These are phyloP conservation scores for Ephialtes manifestator DNA, from an alignment of 2,888 invertebrate genomes.

Conservation along the genomic window DNA sequence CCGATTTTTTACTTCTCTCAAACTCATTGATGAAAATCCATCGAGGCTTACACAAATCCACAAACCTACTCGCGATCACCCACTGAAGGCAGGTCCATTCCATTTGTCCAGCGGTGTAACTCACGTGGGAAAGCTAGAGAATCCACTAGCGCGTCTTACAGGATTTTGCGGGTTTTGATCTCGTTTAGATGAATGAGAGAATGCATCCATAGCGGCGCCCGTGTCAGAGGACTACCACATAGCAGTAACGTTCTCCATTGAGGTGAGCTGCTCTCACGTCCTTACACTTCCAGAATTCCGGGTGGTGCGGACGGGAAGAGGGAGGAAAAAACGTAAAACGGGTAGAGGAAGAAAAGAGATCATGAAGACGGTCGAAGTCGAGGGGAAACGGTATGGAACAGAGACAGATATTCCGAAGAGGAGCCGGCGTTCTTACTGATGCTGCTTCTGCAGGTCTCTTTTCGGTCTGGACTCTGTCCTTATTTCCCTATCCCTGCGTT, in stretches of 20 bases:
- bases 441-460: slow-evolving; percentile 71
- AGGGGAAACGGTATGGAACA: slow-evolving; percentile 62
- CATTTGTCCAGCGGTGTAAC: not conserved
- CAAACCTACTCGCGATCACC: not conserved
- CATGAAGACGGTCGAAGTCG: slow-evolving; percentile 58
- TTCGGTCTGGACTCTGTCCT: slow-evolving; percentile 74
- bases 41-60: not conserved
- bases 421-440: slow-evolving; percentile 53
- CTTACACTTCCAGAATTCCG: slow-evolving; percentile 33
- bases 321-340: slow-evolving; percentile 58
- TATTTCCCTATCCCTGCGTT: slow-evolving; percentile 39
- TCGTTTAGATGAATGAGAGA: slow-evolving; percentile 78
- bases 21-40: slow-evolving; percentile 35
- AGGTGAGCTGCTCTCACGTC: slow-evolving; percentile 51
- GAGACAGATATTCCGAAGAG: slow-evolving; percentile 55
- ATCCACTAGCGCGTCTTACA: slow-evolving; percentile 37
- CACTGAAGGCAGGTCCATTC: slow-evolving; percentile 4
- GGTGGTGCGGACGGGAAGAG: slow-evolving; percentile 56
- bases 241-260: slow-evolving; percentile 68
- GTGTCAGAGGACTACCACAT: slow-evolving; percentile 71
- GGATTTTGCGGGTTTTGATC: slow-evolving; percentile 70
- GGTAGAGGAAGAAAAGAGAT: slow-evolving; percentile 30
- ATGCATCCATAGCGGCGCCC: slow-evolving; percentile 73
- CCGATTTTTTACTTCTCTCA: not conserved
- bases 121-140: slow-evolving; percentile 71